Evolutionary conservation across 2,797 vertebrate species (phyloP), one percentile per base, ranked within the genome.

Genomic region (Coluber constrictor): DNA sequence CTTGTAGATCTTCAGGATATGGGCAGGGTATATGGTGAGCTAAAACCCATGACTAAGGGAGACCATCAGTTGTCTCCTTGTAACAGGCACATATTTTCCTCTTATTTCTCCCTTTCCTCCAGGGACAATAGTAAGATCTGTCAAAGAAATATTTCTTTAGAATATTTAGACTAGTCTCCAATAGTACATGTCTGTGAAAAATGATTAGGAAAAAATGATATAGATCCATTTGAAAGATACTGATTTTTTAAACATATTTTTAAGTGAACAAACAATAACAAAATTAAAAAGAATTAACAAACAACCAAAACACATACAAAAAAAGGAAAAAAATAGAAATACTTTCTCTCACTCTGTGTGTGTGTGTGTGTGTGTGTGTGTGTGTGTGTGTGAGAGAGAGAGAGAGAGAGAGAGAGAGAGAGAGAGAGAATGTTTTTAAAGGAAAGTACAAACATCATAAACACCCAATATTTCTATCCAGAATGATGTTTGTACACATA

Each of bases 331-430:
- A 70, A 79, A 43, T 4, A 74, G 18, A 23, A 79, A 43, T 7
- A 1, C 5, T 2, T 0, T n/a, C 63, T 25, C 23, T 25, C 8
- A 25, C 7, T 25, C 1, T 10, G 1, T 18, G 0, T 74, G 1
- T 37, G n/a, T 37, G 5, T 18, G 13, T 37, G 32, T 37, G 15
- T 18, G 63, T n/a, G 66, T 32, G n/a, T 32, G n/a, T 18, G 15
- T 66, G 60, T 37, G 37, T 37, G 37, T 37, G 37, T 37, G 37
- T 37, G 37, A 8, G 59, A 3, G 60, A 61, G 60, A 61, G 23
- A 27, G 60, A 61, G 25, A 29, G 27, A 15, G 29, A 16, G n/a
- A 70, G n/a, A 43, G 18, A 43, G 74, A 11, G 37, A 20, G 66
- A 32, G 66, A 74, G 6, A 43, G 74, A 47, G 9, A 47, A 20